Evolutionary conservation across 2,888 invertebrate genomes (phyloP), one percentile per base, ranked within the genome.

Genomic region (Cheilosia vulpina): DNA sequence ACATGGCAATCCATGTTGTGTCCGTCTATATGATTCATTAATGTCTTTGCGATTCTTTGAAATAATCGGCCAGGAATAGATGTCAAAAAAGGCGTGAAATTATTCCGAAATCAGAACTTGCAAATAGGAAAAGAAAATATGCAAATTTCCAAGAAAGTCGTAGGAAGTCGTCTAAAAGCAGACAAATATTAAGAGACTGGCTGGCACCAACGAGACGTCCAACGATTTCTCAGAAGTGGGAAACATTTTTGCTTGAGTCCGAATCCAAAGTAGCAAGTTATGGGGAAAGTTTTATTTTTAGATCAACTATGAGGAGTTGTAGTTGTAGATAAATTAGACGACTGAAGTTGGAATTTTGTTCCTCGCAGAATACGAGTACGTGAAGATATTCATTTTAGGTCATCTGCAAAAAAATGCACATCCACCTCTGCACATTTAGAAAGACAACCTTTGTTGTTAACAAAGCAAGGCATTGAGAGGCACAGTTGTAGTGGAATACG

Each of bases 101-200:
- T 19, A 41, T 9, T 21, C 34, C 31, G 17, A 45, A 17, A 41
- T 24, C 21, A 21, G 24, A 52, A 24, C 19, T 9, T 6, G 52
- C n/a, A 45, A 27, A 11, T 11, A 62, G 17, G 4, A 13, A 13
- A 31, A 13, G 11, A 62, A 31, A 13, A 38, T 38, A 38, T 38
- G 34, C n/a, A 27, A 15, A 17, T 15, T 60, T 60, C 43, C 13
- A 3, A 41, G 43, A 62, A 63, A 31, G 31, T 45, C 31, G 31
- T 31, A 31, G 31, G 31, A 31, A 9, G 31, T 31, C 31, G 31
- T 31, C 50, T 31, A 27, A 55, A 24, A 31, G 50, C 4, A 63
- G 63, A 11, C n/a, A 62, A 27, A 45, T 24, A 24, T 43, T n/a
- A 2, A 5, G 19, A 63, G 63, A 63, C 63, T 50, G 50, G 21